Conservation (phyloP, 2,888 invertebrate species). For the Nipponacmea schrenckii region DNA sequence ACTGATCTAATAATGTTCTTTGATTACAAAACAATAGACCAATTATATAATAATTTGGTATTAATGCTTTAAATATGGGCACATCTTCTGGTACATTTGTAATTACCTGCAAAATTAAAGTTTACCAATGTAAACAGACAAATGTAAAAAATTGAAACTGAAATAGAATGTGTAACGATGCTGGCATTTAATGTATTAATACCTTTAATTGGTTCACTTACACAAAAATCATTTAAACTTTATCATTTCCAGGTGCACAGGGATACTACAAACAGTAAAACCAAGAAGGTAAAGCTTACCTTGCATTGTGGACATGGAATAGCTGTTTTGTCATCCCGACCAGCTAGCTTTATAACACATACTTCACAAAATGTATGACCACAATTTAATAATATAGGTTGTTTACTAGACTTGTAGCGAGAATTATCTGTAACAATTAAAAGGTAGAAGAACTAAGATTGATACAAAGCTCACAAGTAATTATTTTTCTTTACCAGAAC, state of each 20-base stretch:
- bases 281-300: conserved; percentile 29
- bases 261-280: no score
- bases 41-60: conserved; percentile 43
- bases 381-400: conserved; percentile 53
- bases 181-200: not conserved
- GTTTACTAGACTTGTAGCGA: conserved; percentile 23
- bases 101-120: conserved; percentile 30
- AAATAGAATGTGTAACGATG: not conserved
- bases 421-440: conserved; percentile 1
- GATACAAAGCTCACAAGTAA: no score
- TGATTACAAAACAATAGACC: conserved; percentile 42
- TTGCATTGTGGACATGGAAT: conserved; percentile 48
- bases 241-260: no score
- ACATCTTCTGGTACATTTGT: conserved; percentile 38
- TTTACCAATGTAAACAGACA: not conserved
- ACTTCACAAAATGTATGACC: conserved; percentile 59
- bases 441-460: no score
- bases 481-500: no score
- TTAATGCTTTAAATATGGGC: conserved; percentile 34
- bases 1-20: conserved; percentile 36
- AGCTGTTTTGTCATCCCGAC: conserved; percentile 34
- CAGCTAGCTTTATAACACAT: conserved; percentile 41
- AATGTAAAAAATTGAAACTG: not conserved
- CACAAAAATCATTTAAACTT: no score
- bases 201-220: no score